Base-by-base conservation (phyloP, 1,140 invertebrate genomes). In the Carposina sasakii region DNA sequence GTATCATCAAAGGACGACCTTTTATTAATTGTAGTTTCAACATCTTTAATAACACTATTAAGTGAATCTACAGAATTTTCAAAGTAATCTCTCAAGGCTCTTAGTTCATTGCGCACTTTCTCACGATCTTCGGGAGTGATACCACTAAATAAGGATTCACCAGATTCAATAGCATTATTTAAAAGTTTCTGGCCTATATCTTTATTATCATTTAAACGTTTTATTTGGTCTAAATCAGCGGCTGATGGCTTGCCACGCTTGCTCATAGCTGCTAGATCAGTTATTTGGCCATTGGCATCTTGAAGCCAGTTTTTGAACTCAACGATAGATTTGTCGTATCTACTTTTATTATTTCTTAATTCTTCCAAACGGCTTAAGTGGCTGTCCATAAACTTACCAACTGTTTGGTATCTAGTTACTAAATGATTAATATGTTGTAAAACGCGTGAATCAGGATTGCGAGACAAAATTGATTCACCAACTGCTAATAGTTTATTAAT, bases 1-100 rank as follows among this genome's bases (percentile, higher is more conserved):
- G 93, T 96, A 63, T 97, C 95, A 67, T 97, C 94, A 69, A 97
- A 95, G 0, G 94, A 96, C 4, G 94, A 94, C 69, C 94, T 88
- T 59, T 96, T 93, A 67, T 96, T 92, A 28, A 96, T 89, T 19
- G 93, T 91, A 16, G 90, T 93, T 85, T 97, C 95, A 26, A 96
- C 90, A 59, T 91, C 90, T 73, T 97, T 96, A 50, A 95, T 90
- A 4, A 96, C 89, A 2, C 90, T 89, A 76, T 94, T 96, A 0
- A 95, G 89, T 67, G 91, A 91, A 71, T 98, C 95, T 21, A 93
- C 89, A 13, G 96, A 88, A 37, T 89, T 87, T 85, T 98, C 96
- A 73, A 94, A 95, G 26, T 89, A 87, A 65, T 94, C 92, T 33
- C 96, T 88, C 37, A 98, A 85, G 47, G 89, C 87, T 71, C 94